These are phyloP conservation scores for Hyphantria cunea DNA, from an alignment of 1,140 invertebrate species.

Conservation along the genomic window DNA sequence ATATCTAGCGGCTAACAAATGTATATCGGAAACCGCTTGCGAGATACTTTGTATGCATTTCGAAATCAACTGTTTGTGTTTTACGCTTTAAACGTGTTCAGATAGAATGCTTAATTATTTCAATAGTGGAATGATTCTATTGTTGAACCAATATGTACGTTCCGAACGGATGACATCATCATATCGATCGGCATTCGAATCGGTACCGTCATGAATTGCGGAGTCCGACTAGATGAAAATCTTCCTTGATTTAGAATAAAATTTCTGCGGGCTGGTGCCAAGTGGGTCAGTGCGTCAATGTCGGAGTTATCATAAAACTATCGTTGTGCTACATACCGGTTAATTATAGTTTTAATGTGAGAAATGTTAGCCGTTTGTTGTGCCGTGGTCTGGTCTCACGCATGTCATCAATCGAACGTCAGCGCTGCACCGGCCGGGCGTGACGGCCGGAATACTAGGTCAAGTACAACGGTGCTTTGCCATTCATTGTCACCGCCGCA, in stretches of 20 bases:
- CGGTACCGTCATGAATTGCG: conserved; percentile 35
- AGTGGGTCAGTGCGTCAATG: conserved; percentile 75
- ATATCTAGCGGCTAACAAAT: conserved; percentile 48
- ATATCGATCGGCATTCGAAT: conserved; percentile 25
- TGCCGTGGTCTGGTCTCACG: conserved; percentile 38
- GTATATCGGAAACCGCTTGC: conserved; percentile 59
- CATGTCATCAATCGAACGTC: conserved; percentile 47
- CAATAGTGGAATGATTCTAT: conserved; percentile 36
- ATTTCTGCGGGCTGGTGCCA: conserved; percentile 51
- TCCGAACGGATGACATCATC: conserved; percentile 53
- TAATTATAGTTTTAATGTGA: conserved; percentile 43
- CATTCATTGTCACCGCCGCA: conserved; percentile 72
- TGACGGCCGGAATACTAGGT: conserved; percentile 73
- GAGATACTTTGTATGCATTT: conserved; percentile 57
- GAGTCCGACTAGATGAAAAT: conserved; percentile 46
- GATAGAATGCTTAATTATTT: conserved; percentile 32
- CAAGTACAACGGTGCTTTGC: conserved; percentile 79
- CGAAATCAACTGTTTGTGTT: conserved; percentile 44
- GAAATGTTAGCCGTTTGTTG: conserved; percentile 36
- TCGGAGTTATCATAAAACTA: conserved; percentile 66
- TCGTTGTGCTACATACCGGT: conserved; percentile 45
- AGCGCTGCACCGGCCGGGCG: conserved; percentile 56
- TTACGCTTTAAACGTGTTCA: conserved; percentile 35
- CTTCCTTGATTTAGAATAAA: conserved; percentile 70
- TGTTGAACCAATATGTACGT: conserved; percentile 37